Conservation (phyloP, 2,113 vertebrate species). For the Takifugu flavidus region DNA sequence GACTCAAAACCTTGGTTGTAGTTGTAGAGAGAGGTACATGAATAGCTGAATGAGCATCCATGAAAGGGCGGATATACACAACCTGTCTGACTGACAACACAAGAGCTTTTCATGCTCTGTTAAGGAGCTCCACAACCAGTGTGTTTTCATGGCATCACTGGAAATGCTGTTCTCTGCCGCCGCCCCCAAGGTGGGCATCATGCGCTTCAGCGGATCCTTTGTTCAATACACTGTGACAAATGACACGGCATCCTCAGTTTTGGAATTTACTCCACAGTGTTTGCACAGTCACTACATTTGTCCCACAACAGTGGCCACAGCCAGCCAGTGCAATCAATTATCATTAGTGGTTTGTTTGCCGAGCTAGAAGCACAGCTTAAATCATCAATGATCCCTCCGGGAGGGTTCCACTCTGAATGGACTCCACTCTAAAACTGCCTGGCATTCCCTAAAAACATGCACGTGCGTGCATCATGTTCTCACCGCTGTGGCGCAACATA, state of each 20-base stretch:
- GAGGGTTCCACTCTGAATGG: slow-evolving; percentile 28
- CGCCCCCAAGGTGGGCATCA: slow-evolving; percentile 15
- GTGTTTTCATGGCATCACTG: slow-evolving; percentile 31
- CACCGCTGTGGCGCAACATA: slow-evolving; percentile 28
- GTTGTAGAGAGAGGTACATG: slow-evolving; percentile 16
- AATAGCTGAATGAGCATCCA: slow-evolving; percentile 41
- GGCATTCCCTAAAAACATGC: slow-evolving; percentile 13
- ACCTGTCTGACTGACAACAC: slow-evolving; percentile 46
- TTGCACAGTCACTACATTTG: slow-evolving; percentile 16
- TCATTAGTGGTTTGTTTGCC: slow-evolving; percentile 27
- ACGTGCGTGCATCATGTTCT: slow-evolving; percentile 2
- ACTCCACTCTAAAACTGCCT: slow-evolving; percentile 34
- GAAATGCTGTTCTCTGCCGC: slow-evolving; percentile 15
- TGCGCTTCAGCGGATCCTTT: slow-evolving; percentile 13
- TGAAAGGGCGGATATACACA: slow-evolving; percentile 37
- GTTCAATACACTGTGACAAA: slow-evolving; percentile 8
- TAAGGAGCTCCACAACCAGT: slow-evolving; percentile 41
- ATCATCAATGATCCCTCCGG: neutral
- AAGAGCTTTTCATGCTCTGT: slow-evolving; percentile 63
- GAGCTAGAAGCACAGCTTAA: slow-evolving; percentile 14
- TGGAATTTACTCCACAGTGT: slow-evolving; percentile 33
- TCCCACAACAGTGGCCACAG: slow-evolving; percentile 25
- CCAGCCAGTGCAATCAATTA: slow-evolving; percentile 31
- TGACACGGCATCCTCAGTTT: slow-evolving; percentile 8
- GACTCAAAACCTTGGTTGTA: slow-evolving; percentile 39